These are phyloP conservation scores for Contarinia nasturtii DNA, from an alignment of 1,140 invertebrate genomes.

Conservation along the genomic window DNA sequence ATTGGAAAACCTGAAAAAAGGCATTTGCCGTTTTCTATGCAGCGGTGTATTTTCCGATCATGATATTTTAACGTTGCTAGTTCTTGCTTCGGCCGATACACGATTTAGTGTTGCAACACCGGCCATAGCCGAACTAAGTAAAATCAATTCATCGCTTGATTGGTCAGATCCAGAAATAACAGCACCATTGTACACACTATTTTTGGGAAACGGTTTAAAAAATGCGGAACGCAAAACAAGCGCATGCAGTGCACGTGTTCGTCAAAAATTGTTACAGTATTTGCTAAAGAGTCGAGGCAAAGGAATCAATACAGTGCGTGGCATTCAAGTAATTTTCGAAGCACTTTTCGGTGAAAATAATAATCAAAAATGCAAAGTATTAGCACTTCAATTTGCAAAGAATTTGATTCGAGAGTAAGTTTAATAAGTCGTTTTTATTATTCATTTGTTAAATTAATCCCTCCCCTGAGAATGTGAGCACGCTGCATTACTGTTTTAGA, in stretches of 20 bases:
- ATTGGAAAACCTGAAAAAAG: slow-evolving; percentile 61
- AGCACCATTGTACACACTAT: slow-evolving; percentile 54
- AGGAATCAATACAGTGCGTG: slow-evolving; percentile 58
- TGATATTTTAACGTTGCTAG: slow-evolving; percentile 56
- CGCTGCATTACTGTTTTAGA: too few relatives aligned
- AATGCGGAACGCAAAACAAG: slow-evolving; percentile 38
- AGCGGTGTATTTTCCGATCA: slow-evolving; percentile 53
- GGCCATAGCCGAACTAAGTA: slow-evolving; percentile 19
- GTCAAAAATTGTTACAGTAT: slow-evolving; percentile 69
- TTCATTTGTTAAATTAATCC: too few relatives aligned
- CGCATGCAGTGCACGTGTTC: slow-evolving; percentile 59
- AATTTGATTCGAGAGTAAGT: slow-evolving; percentile 62
- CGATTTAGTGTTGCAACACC: slow-evolving; percentile 29
- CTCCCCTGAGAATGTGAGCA: too few relatives aligned
- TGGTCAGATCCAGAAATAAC: slow-evolving; percentile 50
- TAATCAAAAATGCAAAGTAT: slow-evolving; percentile 58
- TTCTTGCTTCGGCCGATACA: slow-evolving; percentile 73
- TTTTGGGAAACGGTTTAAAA: slow-evolving; percentile 38
- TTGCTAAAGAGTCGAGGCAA: slow-evolving; percentile 57
- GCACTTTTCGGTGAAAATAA: slow-evolving; percentile 68
- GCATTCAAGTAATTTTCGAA: slow-evolving; percentile 74
- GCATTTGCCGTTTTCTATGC: slow-evolving; percentile 64
- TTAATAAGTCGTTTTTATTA: slow-evolving; percentile 2
- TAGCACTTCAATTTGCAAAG: slow-evolving; percentile 63
- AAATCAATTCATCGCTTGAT: slow-evolving; percentile 42